phyloP scores from a whole-genome alignment of 2,888 invertebrate genomes.

The Eurois occulta region DNA sequence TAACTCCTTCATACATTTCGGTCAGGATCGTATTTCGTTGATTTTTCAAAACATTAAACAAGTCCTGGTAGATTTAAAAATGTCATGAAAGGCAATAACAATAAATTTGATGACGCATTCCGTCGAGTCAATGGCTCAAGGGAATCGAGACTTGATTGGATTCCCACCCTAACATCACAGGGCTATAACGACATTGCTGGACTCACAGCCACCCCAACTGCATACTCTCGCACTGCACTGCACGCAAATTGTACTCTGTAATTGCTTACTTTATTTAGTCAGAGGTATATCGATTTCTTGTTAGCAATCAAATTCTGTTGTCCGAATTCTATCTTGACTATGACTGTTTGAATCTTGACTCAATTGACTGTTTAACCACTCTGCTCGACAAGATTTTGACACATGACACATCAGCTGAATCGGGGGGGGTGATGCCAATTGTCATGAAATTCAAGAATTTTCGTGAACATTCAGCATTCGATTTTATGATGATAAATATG shows the following conservation, averaged over 20 bases:
- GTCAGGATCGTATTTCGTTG: slow-evolving; percentile 4
- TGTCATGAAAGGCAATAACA: slow-evolving; percentile 57
- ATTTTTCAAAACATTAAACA: slow-evolving; percentile 52
- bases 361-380: not conserved
- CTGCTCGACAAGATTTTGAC: too few relatives aligned
- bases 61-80: slow-evolving; percentile 56
- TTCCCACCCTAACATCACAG: slow-evolving; percentile 65
- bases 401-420: too few relatives aligned
- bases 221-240: slow-evolving; percentile 11
- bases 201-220: slow-evolving; percentile 49
- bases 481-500: too few relatives aligned
- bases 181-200: slow-evolving; percentile 54
- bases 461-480: too few relatives aligned
- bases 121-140: slow-evolving; percentile 56
- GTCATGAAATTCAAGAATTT: too few relatives aligned
- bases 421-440: too few relatives aligned
- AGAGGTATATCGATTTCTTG: slow-evolving; percentile 4
- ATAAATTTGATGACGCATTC: slow-evolving; percentile 68
- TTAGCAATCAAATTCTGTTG: slow-evolving; percentile 6
- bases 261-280: slow-evolving; percentile 42
- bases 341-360: not conserved
- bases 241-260: slow-evolving; percentile 42
- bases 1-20: not conserved
- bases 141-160: slow-evolving; percentile 75
- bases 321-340: not conserved